Evolutionary conservation across 2,888 invertebrate species (phyloP).

Genomic region (Microctonus aethiopoides): DNA sequence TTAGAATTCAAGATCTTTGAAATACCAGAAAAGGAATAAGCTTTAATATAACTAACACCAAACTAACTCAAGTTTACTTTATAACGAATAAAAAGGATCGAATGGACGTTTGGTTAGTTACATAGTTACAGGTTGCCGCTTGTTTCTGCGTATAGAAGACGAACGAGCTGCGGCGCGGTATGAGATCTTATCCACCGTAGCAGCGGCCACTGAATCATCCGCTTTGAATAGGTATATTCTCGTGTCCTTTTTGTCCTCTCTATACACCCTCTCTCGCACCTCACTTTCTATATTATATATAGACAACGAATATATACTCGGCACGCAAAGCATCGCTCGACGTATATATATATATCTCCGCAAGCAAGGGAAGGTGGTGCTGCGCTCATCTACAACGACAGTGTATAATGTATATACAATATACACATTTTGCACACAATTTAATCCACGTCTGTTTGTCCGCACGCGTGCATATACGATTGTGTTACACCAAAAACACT

Average conservation of each 20-base stretch:
- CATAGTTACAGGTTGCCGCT: conserved; percentile 59
- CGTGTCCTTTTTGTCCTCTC: conserved; percentile 44
- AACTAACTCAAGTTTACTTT: background rate
- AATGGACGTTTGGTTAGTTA: conserved; percentile 45
- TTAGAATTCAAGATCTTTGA: no score
- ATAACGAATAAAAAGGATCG: conserved; percentile 8
- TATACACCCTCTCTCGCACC: conserved; percentile 35
- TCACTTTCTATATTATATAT: conserved; percentile 49
- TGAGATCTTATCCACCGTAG: conserved; percentile 65
- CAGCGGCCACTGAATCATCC: conserved; percentile 67
- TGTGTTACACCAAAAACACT: conserved; percentile 53
- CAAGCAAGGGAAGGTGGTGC: conserved; percentile 19
- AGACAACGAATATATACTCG: conserved; percentile 34
- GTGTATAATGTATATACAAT: conserved; percentile 14
- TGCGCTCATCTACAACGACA: conserved; percentile 21
- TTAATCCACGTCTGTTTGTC: conserved; percentile 28
- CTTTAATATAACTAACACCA: no score
- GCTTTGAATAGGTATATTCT: conserved; percentile 61
- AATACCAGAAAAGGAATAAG: no score
- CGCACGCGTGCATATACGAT: conserved; percentile 30
- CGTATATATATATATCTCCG: conserved; percentile 1
- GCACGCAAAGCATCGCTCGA: conserved; percentile 9
- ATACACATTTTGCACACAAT: conserved; percentile 23
- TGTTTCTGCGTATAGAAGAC: conserved; percentile 51
- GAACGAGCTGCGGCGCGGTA: conserved; percentile 58